Evolutionary conservation across 2,888 invertebrate species (phyloP).

Genomic region (Smittia aterrima): DNA sequence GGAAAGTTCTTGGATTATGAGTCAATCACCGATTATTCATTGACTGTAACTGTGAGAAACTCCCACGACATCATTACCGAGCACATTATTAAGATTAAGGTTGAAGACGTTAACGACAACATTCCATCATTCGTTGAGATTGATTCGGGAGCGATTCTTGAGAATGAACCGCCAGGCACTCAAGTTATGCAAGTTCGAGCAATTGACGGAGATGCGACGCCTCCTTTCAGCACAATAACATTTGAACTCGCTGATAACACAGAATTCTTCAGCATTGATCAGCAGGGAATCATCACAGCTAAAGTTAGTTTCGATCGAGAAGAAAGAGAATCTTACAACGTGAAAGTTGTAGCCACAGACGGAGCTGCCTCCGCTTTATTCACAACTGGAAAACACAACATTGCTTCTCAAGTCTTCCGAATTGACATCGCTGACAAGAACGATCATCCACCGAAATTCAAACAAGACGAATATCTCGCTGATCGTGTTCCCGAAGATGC

Average conservation of each 20-base stretch:
- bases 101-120: conserved; percentile 88
- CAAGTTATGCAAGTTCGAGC: conserved; percentile 83
- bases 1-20: conserved; percentile 80
- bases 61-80: conserved; percentile 77
- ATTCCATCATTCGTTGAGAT: conserved; percentile 82
- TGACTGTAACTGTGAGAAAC: conserved; percentile 80
- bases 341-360: conserved; percentile 88
- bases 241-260: conserved; percentile 69
- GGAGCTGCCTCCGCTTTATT: conserved; percentile 79
- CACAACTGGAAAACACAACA: conserved; percentile 67
- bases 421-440: conserved; percentile 95
- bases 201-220: conserved; percentile 81
- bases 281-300: conserved; percentile 85
- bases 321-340: conserved; percentile 76
- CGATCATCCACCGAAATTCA: conserved; percentile 90
- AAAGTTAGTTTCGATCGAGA: conserved; percentile 82
- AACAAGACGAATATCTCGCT: conserved; percentile 69
- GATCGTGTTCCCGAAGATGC: conserved; percentile 78
- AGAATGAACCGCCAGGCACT: conserved; percentile 79
- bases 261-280: conserved; percentile 80
- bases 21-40: conserved; percentile 75
- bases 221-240: conserved; percentile 76
- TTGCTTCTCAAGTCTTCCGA: conserved; percentile 75
- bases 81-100: conserved; percentile 72
- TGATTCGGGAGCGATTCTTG: conserved; percentile 75